Evolutionary conservation across 2,113 vertebrate species (phyloP).

Genomic region (Siniperca knerii): DNA sequence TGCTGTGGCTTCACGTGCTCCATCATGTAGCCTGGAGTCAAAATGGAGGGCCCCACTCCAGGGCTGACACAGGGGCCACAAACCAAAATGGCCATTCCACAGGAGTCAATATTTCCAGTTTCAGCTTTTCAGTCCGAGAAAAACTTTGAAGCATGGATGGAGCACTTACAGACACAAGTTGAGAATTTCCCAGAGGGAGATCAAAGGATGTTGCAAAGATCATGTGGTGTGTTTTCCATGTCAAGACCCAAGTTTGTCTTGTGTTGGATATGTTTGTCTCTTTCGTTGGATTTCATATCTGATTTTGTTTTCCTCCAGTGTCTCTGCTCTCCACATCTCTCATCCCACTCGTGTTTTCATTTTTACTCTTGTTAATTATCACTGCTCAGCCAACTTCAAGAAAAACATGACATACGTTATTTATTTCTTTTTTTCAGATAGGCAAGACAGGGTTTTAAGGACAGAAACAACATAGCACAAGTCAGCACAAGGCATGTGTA

Average conservation of each 20-base stretch:
- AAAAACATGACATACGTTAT: neutral
- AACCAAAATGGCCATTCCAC: conserved; percentile 14
- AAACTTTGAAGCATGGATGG: conserved; percentile 36
- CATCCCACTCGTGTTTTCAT: neutral
- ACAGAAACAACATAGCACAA: conserved; percentile 11
- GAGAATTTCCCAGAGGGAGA: neutral
- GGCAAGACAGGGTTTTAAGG: neutral
- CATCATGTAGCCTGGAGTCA: conserved; percentile 84
- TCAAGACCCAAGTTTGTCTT: neutral
- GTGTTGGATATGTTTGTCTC: neutral
- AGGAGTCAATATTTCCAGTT: conserved; percentile 43
- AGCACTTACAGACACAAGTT: neutral
- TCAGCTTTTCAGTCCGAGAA: conserved; percentile 34
- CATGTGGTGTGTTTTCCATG: conserved; percentile 10
- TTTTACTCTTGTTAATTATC: neutral
- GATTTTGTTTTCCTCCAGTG: neutral
- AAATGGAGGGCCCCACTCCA: neutral
- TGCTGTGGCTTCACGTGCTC: conserved; percentile 93
- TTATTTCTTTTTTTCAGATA: conserved; percentile 13
- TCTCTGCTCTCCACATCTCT: conserved; percentile 3
- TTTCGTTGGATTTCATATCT: neutral
- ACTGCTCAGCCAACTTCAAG: neutral
- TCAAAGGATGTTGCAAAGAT: neutral
- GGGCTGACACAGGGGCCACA: conserved; percentile 13
- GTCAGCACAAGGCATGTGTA: neutral